These are phyloP conservation scores for Capreolus pygargus DNA, from an alignment of 2,113 vertebrate species.

Conservation along the genomic window DNA sequence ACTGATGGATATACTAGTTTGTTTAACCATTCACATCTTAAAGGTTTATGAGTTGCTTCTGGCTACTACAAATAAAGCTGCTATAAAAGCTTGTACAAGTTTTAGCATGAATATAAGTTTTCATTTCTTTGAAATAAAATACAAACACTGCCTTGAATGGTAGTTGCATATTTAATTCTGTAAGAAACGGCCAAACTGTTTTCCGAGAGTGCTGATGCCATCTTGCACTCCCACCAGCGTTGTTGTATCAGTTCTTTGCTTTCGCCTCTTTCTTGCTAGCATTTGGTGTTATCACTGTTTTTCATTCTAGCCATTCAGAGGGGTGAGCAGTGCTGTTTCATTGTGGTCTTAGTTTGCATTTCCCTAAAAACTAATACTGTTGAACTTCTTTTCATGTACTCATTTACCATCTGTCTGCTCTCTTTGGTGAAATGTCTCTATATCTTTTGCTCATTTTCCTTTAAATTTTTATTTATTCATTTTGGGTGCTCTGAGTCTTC, in stretches of 20 bases:
- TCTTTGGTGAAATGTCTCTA: neutral
- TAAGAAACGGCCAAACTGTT: neutral
- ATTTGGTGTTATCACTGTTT: neutral
- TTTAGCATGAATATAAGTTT: neutral
- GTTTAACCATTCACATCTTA: neutral
- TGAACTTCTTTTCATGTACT: neutral
- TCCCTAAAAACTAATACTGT: neutral
- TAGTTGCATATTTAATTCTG: neutral
- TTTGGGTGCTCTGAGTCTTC: neutral
- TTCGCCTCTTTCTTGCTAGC: neutral
- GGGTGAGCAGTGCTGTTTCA: neutral
- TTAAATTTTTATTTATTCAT: neutral
- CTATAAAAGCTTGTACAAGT: neutral
- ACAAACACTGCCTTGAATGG: neutral
- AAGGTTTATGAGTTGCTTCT: neutral
- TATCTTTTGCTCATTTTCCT: neutral
- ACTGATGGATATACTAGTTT: neutral
- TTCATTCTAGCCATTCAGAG: neutral
- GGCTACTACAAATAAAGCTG: neutral
- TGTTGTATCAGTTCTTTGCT: neutral
- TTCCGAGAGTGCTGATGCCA: neutral
- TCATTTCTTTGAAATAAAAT: neutral
- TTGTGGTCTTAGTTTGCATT: neutral
- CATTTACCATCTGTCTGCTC: neutral
- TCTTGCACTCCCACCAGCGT: neutral